A percentile compares a stretch with the other conserved stretches of the same genome.
Evolutionary conservation across 2,888 invertebrate genomes (phyloP).

Genomic region (Clusia tigrina): DNA sequence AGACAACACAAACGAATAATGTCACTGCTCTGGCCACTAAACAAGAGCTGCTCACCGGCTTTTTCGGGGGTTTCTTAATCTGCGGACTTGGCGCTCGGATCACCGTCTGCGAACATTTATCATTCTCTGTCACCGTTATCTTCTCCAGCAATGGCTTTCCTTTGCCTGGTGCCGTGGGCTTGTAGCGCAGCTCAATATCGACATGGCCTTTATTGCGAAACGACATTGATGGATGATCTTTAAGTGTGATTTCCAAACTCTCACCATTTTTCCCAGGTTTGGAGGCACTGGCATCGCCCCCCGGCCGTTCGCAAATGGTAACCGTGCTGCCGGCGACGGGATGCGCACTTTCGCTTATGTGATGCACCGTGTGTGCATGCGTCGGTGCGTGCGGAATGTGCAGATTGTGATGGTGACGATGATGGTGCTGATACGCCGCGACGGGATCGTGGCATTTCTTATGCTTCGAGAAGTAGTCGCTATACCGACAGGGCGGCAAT

Average conservation of each 20-base stretch:
- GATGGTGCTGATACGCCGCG: constrained; percentile 48
- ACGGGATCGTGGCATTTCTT: constrained; percentile 56
- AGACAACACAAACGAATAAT: constrained; percentile 34
- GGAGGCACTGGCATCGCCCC: constrained; percentile 37
- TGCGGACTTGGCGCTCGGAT: constrained; percentile 14
- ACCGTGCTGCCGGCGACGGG: constrained; percentile 43
- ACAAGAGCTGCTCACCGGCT: constrained; percentile 51
- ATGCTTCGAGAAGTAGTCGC: constrained; percentile 57
- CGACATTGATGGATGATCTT: constrained; percentile 73
- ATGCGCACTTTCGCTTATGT: constrained; percentile 32
- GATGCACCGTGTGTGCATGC: constrained; percentile 42
- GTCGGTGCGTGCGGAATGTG: constrained; percentile 34
- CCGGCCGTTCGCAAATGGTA: constrained; percentile 55
- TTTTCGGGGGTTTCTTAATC: constrained; percentile 50
- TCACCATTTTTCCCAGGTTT: constrained; percentile 49
- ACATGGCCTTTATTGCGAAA: constrained; percentile 70
- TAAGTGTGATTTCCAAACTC: constrained; percentile 60
- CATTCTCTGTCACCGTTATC: constrained; percentile 58
- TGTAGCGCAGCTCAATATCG: constrained; percentile 76
- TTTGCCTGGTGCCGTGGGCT: constrained; percentile 65
- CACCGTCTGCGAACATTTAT: constrained; percentile 42
- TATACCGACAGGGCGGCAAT: constrained; percentile 59
- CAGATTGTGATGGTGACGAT: constrained; percentile 30
- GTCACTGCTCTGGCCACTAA: constrained; percentile 26
- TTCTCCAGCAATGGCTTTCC: constrained; percentile 69